Conservation (phyloP, 2,888 invertebrate species). For the Stenodema calcarata region DNA sequence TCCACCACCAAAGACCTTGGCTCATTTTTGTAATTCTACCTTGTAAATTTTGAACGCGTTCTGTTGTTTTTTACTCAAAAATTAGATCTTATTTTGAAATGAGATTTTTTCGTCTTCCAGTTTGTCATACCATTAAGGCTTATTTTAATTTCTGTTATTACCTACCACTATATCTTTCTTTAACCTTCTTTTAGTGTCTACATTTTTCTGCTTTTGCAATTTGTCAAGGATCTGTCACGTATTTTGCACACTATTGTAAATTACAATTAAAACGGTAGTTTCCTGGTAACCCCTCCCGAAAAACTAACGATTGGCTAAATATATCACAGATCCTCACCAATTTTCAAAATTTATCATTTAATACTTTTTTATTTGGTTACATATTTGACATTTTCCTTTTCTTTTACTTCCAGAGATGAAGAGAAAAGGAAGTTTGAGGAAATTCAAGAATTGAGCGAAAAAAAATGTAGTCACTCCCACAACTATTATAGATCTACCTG, state of each 20-base stretch:
- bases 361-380: background rate
- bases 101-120: background rate
- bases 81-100: background rate
- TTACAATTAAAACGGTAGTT: no score
- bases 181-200: background rate
- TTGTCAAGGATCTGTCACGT: background rate
- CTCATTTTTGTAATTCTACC: background rate
- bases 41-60: background rate
- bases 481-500: no score
- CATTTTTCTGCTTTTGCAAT: conserved; percentile 1
- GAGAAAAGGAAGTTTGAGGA: conserved; percentile 6
- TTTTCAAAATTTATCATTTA: background rate
- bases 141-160: background rate
- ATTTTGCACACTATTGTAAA: background rate
- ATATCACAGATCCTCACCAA: background rate
- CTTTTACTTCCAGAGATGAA: conserved; percentile 30
- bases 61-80: background rate
- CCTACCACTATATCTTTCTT: background rate
- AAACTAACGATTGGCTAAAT: background rate
- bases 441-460: conserved; percentile 10
- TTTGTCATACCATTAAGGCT: background rate
- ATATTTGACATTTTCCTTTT: background rate
- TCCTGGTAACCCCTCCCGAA: background rate
- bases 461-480: conserved; percentile 8
- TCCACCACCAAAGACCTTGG: background rate